A percentile compares a stretch with the other conserved stretches of the same genome.
Evolutionary conservation across 2,888 invertebrate genomes (phyloP).

Genomic region (Patella depressa): DNA sequence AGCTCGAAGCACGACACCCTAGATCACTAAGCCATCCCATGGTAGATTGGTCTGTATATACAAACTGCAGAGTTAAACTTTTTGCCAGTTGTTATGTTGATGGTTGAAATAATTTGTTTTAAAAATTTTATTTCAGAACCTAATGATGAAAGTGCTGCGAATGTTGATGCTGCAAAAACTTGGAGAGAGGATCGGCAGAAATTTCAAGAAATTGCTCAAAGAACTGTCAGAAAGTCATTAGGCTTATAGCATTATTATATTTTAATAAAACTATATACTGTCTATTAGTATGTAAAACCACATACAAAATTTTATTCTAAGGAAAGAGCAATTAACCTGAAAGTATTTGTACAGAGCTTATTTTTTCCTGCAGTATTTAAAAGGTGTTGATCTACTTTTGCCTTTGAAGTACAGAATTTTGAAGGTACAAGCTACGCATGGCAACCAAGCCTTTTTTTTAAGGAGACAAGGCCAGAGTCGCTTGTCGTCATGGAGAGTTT

Average conservation of each 20-base stretch:
- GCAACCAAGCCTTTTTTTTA: too few relatives aligned
- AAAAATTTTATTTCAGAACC: slow-evolving; percentile 80
- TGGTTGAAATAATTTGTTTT: background rate
- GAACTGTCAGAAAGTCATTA: slow-evolving; percentile 91
- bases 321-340: background rate
- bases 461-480: too few relatives aligned
- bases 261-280: background rate
- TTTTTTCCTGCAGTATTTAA: too few relatives aligned
- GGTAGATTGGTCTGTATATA: too few relatives aligned
- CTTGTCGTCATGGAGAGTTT: too few relatives aligned
- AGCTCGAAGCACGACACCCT: too few relatives aligned
- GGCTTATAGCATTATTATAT: slow-evolving; percentile 42
- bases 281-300: background rate
- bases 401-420: too few relatives aligned
- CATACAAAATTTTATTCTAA: background rate
- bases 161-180: slow-evolving; percentile 99
- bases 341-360: background rate
- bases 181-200: slow-evolving; percentile 96
- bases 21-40: too few relatives aligned
- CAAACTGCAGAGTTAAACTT: background rate
- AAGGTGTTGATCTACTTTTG: too few relatives aligned
- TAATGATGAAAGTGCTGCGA: slow-evolving; percentile 99
- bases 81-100: background rate
- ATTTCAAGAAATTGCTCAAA: slow-evolving; percentile 93
- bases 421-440: too few relatives aligned